Evolutionary conservation across 2,113 vertebrate genomes (phyloP), one percentile per base, ranked within the genome.

Genomic region (Ageneiosus marmoratus): DNA sequence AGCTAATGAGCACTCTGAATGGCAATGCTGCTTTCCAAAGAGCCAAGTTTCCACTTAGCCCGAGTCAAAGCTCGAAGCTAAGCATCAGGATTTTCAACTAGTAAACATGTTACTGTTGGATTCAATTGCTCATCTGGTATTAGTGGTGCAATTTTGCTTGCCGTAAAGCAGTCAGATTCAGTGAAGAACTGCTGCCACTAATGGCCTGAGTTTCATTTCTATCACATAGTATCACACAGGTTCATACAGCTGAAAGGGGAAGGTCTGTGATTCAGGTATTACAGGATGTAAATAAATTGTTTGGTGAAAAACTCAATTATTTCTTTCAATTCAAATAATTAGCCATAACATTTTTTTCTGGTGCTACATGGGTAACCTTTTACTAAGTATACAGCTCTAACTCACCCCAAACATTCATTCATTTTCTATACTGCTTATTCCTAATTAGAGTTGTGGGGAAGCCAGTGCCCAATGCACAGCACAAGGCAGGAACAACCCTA

Each of bases 1-100:
- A 44, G 29, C 72, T 83, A 83, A 78, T 80, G 78, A 80, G 78
- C 44, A 67, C 18, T 27, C 27, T 7, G 78, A 22, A 67, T 50
- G 63, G 41, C 60, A 34, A 10, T 56, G 53, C 63, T 46, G 48
- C 81, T 67, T 69, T 65, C 56, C 73, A 83, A 32, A 58, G 8
- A 73, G 76, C 41, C 22, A 9, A 65, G n/a, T 27, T 70, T 46
- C 60, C 22, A 69, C 20, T 77, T 77, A 77, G 55, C 50, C 16
- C 27, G n/a, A 55, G 29, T 72, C 63, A 48, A 51, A n/a, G 65
- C 62, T 78, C 34, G 9, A 10, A 72, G 51, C 46, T 29, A 48
- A 37, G 24, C 62, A 20, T 20, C 75, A 32, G 51, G 51, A 24
- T 9, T 32, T 56, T 41, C 29, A 8, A 11, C 56, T 18, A 44